Evolutionary conservation across 2,797 vertebrate species (phyloP).

Genomic region (Centroberyx gerrardi): DNA sequence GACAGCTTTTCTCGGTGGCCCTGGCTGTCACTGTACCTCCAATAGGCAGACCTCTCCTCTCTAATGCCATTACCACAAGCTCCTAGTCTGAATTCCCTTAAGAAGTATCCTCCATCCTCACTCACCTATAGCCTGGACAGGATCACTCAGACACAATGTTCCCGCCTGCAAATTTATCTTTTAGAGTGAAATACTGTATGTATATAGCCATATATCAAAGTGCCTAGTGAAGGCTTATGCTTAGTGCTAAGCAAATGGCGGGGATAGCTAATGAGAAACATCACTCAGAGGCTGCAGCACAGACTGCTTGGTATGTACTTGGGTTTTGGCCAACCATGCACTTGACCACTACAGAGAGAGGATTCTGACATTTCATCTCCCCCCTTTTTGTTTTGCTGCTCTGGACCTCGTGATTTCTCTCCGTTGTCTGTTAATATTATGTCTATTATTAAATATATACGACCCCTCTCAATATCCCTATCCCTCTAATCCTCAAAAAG

Average conservation of each 20-base stretch:
- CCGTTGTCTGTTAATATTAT: not conserved
- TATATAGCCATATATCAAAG: not conserved
- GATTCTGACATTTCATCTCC: no score
- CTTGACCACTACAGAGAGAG: not conserved
- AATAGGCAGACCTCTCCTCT: constrained; percentile 17
- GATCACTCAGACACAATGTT: constrained; percentile 10
- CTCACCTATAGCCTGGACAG: constrained; percentile 11
- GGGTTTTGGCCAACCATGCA: constrained; percentile 3
- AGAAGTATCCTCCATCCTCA: constrained; percentile 32
- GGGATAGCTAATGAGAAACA: not conserved
- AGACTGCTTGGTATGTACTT: not conserved
- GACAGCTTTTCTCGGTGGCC: not conserved
- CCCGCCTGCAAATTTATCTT: not conserved
- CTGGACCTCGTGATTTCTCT: no score
- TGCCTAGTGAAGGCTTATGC: not conserved
- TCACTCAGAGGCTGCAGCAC: not conserved
- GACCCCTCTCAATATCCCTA: not conserved
- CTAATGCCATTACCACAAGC: constrained; percentile 58
- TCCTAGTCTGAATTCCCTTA: constrained; percentile 3
- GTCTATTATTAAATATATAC: not conserved
- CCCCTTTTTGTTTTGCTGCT: no score
- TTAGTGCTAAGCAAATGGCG: not conserved
- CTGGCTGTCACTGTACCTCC: not conserved
- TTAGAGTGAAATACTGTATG: not conserved
- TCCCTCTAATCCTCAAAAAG: not conserved